Base-by-base conservation (phyloP, 2,797 vertebrate genomes). In the Sebastes oblongus region DNA sequence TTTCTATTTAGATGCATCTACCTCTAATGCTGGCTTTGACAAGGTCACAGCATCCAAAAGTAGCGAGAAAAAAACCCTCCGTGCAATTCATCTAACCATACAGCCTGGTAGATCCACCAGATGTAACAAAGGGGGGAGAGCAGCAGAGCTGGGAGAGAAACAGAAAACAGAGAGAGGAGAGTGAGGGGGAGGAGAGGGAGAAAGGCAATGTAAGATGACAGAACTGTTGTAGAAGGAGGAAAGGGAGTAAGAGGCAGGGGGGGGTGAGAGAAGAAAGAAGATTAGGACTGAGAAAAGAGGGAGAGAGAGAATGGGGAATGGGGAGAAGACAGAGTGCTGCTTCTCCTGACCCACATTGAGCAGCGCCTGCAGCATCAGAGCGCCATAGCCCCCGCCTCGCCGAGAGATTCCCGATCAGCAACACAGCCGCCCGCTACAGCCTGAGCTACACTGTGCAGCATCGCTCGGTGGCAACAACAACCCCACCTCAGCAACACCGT, bases 261-360 rank as follows among this genome's bases (percentile, higher is more conserved):
- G 36, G 39, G 39, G 39, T 42, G 39, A 50, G 52, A 82, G 59
- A 52, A 67, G 61, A 78, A 82, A 77, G 75, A 83, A 79, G 86
- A 93, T 89, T 86, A 77, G 80, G 73, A 80, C 58, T 61, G 52
- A 77, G 71, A 69, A 77, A 78, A 72, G 75, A 80, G 74, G 75
- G 65, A 75, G 68, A 73, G 62, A 83, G 84, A 72, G 60, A 82
- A 79, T 58, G 67, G 77, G 59, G 72, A 59, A 85, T 65, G 64
- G 72, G 86, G 77, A 85, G 72, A 90, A 85, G 87, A 91, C 79
- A 82, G 86, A 93, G 89, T 55, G 83, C 89, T 91, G 90, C 90
- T 93, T 95, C 90, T 93, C 93, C 93, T 96, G 95, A 96, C 95
- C 95, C 95, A 96, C 92, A 96, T 95, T 94, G 92, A 94, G 92